Conservation (phyloP, 2,888 invertebrate genomes). For the Nomada fucata region DNA sequence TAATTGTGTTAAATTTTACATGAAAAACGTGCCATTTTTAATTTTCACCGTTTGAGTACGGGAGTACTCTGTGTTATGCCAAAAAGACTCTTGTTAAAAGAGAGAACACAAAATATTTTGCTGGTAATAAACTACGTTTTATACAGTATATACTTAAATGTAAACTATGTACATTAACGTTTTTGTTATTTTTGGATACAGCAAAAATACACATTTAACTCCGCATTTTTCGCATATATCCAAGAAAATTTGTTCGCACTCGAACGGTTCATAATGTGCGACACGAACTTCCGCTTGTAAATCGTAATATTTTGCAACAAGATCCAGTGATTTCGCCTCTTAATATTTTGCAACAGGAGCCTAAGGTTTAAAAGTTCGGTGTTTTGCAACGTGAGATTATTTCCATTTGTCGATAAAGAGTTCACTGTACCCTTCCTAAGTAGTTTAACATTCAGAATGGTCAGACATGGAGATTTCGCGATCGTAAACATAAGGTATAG, state of each 20-base stretch:
- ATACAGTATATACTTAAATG: too few relatives aligned
- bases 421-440: slow-evolving; percentile 18
- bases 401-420: slow-evolving; percentile 16
- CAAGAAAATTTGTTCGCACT: too few relatives aligned
- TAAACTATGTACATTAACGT: too few relatives aligned
- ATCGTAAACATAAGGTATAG: not conserved
- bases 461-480: slow-evolving; percentile 42
- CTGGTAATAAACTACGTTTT: too few relatives aligned
- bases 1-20: not conserved
- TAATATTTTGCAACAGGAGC: slow-evolving; percentile 21
- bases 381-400: slow-evolving; percentile 14
- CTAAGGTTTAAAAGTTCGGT: not conserved
- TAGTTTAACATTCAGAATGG: slow-evolving; percentile 41
- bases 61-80: too few relatives aligned
- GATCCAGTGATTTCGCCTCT: not conserved
- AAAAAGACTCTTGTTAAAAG: too few relatives aligned
- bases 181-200: too few relatives aligned
- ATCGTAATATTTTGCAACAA: slow-evolving; percentile 2
- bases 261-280: not conserved
- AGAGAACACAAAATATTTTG: too few relatives aligned
- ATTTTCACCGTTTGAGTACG: not conserved
- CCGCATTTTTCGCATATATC: too few relatives aligned
- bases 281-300: not conserved
- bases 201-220: too few relatives aligned
- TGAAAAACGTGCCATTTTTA: not conserved